Conservation (phyloP, 1,140 invertebrate species). For the Acromyrmex charruanus region DNA sequence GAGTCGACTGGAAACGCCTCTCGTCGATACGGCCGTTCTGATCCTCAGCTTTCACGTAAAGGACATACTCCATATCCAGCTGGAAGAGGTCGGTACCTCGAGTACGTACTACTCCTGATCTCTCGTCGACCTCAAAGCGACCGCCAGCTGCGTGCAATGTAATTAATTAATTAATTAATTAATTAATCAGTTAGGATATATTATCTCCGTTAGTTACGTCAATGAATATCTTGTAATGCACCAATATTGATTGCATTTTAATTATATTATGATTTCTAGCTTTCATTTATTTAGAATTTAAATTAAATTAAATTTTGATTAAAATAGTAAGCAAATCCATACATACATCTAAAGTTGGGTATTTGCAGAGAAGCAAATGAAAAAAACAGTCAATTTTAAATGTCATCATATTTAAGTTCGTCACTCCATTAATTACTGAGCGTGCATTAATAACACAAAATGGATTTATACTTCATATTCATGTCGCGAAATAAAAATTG, state of each 20-base stretch:
- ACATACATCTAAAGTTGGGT: background rate
- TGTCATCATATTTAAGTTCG: background rate
- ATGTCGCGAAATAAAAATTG: slow-evolving; percentile 28
- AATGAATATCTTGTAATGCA: background rate
- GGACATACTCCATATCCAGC: slow-evolving; percentile 97
- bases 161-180: slow-evolving; percentile 50
- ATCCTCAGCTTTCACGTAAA: slow-evolving; percentile 98
- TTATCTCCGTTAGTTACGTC: background rate
- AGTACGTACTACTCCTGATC: slow-evolving; percentile 97
- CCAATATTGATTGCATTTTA: background rate
- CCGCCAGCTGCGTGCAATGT: slow-evolving; percentile 88
- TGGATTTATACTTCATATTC: background rate
- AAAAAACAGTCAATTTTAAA: no score
- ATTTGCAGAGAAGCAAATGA: background rate
- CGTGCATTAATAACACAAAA: slow-evolving; percentile 1
- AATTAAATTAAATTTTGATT: background rate
- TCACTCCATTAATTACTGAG: background rate
- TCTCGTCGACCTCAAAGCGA: slow-evolving; percentile 95
- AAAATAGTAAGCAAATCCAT: background rate
- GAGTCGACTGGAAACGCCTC: slow-evolving; percentile 95
- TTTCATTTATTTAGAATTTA: background rate
- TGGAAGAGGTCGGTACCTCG: slow-evolving; percentile 96
- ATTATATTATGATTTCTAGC: background rate
- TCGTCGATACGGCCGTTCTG: slow-evolving; percentile 97
- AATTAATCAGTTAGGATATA: background rate